Evolutionary conservation across 2,113 vertebrate genomes (phyloP).

Genomic region (Anhinga rufa): DNA sequence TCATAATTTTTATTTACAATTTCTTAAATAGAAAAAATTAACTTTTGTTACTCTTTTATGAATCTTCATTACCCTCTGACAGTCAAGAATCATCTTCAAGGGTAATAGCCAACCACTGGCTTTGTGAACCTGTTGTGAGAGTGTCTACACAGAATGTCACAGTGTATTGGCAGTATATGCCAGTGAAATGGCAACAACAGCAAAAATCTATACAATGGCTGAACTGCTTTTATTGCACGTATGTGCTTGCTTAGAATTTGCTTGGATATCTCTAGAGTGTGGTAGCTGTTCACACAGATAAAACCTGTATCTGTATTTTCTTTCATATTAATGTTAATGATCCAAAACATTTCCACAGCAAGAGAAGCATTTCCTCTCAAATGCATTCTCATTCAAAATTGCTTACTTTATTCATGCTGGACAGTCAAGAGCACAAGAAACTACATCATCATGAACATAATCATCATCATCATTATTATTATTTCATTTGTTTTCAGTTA

Average conservation of each 20-base stretch:
- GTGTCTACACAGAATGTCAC: background rate
- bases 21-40: background rate
- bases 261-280: background rate
- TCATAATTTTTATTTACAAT: background rate
- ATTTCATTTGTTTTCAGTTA: too few species aligned
- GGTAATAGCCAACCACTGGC: background rate
- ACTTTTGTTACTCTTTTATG: background rate
- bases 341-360: background rate
- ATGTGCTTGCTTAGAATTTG: background rate
- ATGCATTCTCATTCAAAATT: background rate
- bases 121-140: background rate
- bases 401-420: background rate
- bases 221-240: background rate
- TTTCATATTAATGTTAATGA: background rate
- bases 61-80: background rate
- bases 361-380: background rate
- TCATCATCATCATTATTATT: too few species aligned
- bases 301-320: background rate
- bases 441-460: too few species aligned
- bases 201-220: background rate
- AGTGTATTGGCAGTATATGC: background rate
- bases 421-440: background rate
- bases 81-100: background rate
- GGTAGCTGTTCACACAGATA: background rate
- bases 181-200: background rate